phyloP scores from a whole-genome alignment of 2,113 vertebrate species.

The Psittacula cyanocephala region DNA sequence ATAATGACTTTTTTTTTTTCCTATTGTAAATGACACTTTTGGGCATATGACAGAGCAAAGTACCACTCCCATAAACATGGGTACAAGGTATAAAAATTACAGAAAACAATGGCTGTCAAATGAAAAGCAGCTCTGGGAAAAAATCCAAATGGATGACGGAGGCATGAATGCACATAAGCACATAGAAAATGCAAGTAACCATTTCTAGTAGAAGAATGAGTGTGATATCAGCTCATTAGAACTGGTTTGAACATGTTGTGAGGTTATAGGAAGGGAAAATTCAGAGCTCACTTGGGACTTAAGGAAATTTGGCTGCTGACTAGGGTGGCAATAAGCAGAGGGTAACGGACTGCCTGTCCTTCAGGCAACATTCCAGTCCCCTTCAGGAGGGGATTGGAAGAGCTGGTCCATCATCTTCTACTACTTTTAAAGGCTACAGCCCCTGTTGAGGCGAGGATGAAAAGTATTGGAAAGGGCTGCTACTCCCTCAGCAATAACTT shows the following conservation, averaged over 20 bases:
- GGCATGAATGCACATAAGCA: neutral
- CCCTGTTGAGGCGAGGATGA: neutral
- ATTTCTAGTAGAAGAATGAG: neutral
- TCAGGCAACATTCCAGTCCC: neutral
- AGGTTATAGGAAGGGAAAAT: neutral
- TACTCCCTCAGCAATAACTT: neutral
- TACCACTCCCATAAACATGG: neutral
- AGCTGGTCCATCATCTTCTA: neutral
- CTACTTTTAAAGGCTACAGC: neutral
- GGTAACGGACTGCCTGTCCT: neutral
- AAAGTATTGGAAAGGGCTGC: neutral
- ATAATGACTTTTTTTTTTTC: slow-evolving; percentile 8
- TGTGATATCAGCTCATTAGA: neutral
- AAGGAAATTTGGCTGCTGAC: neutral
- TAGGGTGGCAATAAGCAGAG: neutral
- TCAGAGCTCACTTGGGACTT: neutral
- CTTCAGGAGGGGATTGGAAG: neutral
- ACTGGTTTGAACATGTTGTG: neutral
- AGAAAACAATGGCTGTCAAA: neutral
- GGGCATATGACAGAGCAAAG: neutral
- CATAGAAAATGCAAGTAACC: neutral
- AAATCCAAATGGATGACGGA: neutral
- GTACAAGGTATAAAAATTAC: slow-evolving; percentile 17
- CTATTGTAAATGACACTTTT: slow-evolving; percentile 17
- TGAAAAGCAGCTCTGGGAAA: slow-evolving; percentile 36